Conservation (phyloP, 1,140 invertebrate genomes). For the Musca domestica region DNA sequence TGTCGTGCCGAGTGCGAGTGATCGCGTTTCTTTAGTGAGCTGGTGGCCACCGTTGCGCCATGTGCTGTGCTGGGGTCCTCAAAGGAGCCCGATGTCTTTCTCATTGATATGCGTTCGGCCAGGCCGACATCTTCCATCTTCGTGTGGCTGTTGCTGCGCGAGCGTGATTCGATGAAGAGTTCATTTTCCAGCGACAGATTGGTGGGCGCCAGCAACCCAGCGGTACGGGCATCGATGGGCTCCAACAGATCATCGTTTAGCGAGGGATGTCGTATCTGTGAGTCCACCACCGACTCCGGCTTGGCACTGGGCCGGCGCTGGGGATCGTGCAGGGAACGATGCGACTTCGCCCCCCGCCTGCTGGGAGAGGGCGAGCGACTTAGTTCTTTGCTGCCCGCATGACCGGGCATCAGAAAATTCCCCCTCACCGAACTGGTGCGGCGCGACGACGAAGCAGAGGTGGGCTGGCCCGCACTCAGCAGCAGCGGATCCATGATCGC, state of each 20-base stretch:
- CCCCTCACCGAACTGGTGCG: slow-evolving; percentile 51
- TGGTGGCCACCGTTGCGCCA: slow-evolving; percentile 29
- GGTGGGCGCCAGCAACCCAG: slow-evolving; percentile 33
- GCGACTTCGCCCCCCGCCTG: slow-evolving; percentile 45
- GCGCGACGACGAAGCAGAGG: slow-evolving; percentile 43
- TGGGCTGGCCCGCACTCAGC: slow-evolving; percentile 32
- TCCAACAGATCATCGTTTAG: slow-evolving; percentile 50
- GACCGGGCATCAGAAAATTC: slow-evolving; percentile 49
- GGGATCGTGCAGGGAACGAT: slow-evolving; percentile 52
- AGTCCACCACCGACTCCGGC: slow-evolving; percentile 45
- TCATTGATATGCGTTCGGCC: slow-evolving; percentile 39
- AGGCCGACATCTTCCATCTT: slow-evolving; percentile 51
- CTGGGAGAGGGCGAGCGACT: slow-evolving; percentile 51
- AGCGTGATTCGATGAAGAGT: slow-evolving; percentile 47
- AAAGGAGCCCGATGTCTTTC: slow-evolving; percentile 48
- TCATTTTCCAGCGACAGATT: slow-evolving; percentile 51
- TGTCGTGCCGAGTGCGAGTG: slow-evolving; percentile 42
- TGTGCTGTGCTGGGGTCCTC: slow-evolving; percentile 33
- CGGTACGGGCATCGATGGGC: slow-evolving; percentile 28
- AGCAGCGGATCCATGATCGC: slow-evolving; percentile 45
- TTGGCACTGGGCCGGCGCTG: slow-evolving; percentile 39
- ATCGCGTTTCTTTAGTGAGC: slow-evolving; percentile 45
- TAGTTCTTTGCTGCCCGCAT: slow-evolving; percentile 38
- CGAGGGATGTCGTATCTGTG: slow-evolving; percentile 49
- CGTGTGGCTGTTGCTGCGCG: slow-evolving; percentile 51